Evolutionary conservation across 1,140 invertebrate genomes (phyloP).

Genomic region (Eriocheir sinensis): DNA sequence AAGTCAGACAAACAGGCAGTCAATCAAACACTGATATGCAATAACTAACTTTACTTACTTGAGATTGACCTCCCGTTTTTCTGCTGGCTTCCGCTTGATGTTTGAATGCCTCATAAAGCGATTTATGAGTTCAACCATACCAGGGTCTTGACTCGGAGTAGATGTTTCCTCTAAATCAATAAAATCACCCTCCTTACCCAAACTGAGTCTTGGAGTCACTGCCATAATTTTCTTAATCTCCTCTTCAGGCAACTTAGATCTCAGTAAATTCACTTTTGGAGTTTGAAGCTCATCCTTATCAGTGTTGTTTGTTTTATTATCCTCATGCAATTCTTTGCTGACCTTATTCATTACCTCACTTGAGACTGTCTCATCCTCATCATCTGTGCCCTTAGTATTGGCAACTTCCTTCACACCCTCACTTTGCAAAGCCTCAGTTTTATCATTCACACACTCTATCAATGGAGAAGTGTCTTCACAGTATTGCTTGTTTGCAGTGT

Average conservation of each 20-base stretch:
- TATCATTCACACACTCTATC: background rate
- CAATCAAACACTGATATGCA: too few relatives aligned
- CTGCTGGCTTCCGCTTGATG: constrained; percentile 67
- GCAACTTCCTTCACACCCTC: background rate
- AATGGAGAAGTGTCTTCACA: background rate
- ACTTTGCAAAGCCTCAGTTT: background rate
- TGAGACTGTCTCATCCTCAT: background rate
- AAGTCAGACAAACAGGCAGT: too few relatives aligned
- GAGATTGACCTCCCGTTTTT: constrained; percentile 79
- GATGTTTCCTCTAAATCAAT: constrained; percentile 71
- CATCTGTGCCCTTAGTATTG: background rate
- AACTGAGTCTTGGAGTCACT: constrained; percentile 68
- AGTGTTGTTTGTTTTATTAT: background rate
- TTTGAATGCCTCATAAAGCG: constrained; percentile 77
- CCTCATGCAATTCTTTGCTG: background rate
- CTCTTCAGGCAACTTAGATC: constrained; percentile 43
- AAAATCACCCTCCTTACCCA: constrained; percentile 60
- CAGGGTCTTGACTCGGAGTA: constrained; percentile 70
- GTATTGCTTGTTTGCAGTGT: background rate
- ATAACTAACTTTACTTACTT: constrained; percentile 79
- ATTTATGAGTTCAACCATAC: constrained; percentile 78
- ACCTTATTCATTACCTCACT: background rate
- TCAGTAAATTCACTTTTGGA: constrained; percentile 62
- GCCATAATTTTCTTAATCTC: constrained; percentile 61
- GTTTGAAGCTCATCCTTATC: background rate